Conservation (phyloP, 2,113 vertebrate genomes). For the Pseudorasbora parva region DNA sequence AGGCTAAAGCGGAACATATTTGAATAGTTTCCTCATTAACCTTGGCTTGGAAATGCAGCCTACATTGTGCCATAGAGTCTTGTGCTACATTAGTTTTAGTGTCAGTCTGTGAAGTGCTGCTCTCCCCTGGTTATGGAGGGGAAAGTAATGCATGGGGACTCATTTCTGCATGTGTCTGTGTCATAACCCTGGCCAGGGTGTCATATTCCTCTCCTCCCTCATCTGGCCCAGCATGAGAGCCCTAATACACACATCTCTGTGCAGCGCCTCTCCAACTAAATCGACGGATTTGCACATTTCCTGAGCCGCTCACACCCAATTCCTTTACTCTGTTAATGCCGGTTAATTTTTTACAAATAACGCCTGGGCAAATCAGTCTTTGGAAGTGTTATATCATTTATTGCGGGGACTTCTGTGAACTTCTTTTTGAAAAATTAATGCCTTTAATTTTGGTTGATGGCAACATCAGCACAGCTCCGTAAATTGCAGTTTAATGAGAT, state of each 20-base stretch:
- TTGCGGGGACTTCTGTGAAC: slow-evolving; percentile 96
- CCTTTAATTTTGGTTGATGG: slow-evolving; percentile 99
- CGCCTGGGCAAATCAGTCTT: slow-evolving; percentile 96
- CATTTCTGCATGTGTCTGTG: slow-evolving; percentile 44
- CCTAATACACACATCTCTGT: slow-evolving; percentile 84
- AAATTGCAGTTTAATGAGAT: slow-evolving; percentile 99
- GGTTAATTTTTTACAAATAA: slow-evolving; percentile 96
- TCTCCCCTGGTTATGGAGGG: slow-evolving; percentile 37
- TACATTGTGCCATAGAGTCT: not conserved
- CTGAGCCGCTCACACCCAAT: slow-evolving; percentile 82
- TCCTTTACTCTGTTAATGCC: slow-evolving; percentile 90
- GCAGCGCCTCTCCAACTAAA: slow-evolving; percentile 75
- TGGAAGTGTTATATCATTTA: slow-evolving; percentile 99
- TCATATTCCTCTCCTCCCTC: slow-evolving; percentile 81
- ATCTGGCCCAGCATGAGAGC: slow-evolving; percentile 83
- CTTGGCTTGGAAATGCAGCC: slow-evolving; percentile 16
- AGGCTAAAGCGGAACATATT: not conserved
- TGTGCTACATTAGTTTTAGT: slow-evolving; percentile 46
- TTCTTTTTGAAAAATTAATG: slow-evolving; percentile 98
- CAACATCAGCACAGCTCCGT: slow-evolving; percentile 99
- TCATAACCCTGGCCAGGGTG: slow-evolving; percentile 80
- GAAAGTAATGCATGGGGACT: slow-evolving; percentile 40
- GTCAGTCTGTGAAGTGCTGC: slow-evolving; percentile 29
- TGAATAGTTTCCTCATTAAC: slow-evolving; percentile 31
- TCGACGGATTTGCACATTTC: slow-evolving; percentile 85